Base-by-base conservation (phyloP, 2,797 vertebrate genomes). In the Mormyrus proboscirostris region DNA sequence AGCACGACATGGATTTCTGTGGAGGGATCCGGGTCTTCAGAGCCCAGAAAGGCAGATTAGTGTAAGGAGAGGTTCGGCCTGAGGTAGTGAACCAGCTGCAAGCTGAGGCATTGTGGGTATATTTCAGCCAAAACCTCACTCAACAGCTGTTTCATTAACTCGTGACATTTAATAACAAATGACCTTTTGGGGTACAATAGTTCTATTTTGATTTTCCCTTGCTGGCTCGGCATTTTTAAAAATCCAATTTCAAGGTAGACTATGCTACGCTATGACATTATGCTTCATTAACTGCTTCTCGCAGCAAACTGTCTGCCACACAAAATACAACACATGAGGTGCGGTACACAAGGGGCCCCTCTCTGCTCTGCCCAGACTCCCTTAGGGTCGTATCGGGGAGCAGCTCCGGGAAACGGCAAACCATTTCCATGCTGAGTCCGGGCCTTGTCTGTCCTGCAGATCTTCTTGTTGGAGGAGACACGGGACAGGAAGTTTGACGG, bases 401-500 rank as follows among this genome's bases (percentile, higher is more conserved):
- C 29, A 14, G 29, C 65, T 12, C 29, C 29, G 12, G 0, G 12
- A 0, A 0, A 38, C 65, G 69, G 33, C 12, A 6, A 41, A 14
- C 14, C 4, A 3, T 65, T 12, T 29, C 22, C 22, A 29, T 29
- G 33, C 33, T 76, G 29, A 82, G 41, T 82, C 16, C 0, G 41
- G 76, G 44, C 19, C 76, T 47, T 8, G 19, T 82, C 41, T 47
- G 38, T 47, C 76, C 19, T 82, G 2, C 93, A 99, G 99, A 95
- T 99, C 0, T 99, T 99, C 92, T 95, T 99, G 88, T 93, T 99
- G 88, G 99, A 99, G 92, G 99, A 99, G 92, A 99, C 97, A 65
- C 96, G 98, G 90, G 99, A 99, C 33, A 96, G 98, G 19, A 99
- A 99, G 93, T 99, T 99, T 4, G 99, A 99, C 1, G 96, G 97